Evolutionary conservation across 2,113 vertebrate species (phyloP), one percentile per base, ranked within the genome.

Genomic region (Indicator indicator): DNA sequence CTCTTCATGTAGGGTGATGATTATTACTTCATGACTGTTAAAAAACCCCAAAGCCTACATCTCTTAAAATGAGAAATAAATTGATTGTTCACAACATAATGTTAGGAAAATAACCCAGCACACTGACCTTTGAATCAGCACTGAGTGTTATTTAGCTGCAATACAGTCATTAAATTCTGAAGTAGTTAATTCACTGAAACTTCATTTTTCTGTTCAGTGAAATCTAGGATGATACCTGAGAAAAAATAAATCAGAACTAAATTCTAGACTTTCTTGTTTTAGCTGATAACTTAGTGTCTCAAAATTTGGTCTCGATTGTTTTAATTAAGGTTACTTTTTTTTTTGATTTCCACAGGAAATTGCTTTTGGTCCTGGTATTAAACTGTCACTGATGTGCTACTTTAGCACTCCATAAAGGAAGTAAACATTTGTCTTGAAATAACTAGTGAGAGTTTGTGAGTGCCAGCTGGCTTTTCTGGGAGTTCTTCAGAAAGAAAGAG

Each of bases 381-480:
- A 94, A 73, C 90, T 93, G 92, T 92, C 80, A 84, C 83, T 90
- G 85, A 91, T 91, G 90, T 82, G 83, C 76, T 94, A 67, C 67
- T 95, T 96, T 46, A 93, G 71, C 95, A 94, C 85, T 76, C 75
- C 79, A 91, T 96, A 95, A 94, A 94, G 91, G 95, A 94, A 92
- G 94, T 95, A 96, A 97, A 96, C 83, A 87, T 93, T 97, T 93
- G 83, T 91, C 92, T 89, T 88, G 62, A 88, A 95, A 67, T 68
- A 94, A 83, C 60, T 40, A 69, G 89, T 73, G 94, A 80, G 82
- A 88, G 62, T 80, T n/a, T 83, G 93, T 52, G 79, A 86, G 70
- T 89, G 85, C 93, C 95, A 95, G 88, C 94, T 95, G 95, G 87
- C 65, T 91, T 64, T 74, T 33, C 68, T 70, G 79, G 85, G 85